These are phyloP conservation scores for Macrotrachela quadricornifera DNA, from an alignment of 1,140 invertebrate species.

Conservation along the genomic window DNA sequence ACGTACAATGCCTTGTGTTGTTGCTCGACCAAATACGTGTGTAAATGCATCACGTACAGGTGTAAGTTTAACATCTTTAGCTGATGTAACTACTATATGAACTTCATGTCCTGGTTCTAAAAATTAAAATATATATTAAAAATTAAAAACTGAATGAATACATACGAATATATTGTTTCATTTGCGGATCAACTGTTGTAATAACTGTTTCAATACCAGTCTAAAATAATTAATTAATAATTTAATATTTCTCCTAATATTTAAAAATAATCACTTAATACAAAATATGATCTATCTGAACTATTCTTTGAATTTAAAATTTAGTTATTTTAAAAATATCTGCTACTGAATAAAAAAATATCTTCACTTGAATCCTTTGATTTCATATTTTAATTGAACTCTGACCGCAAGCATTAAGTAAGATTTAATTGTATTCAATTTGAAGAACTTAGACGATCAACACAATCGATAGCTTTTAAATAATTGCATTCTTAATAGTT, in stretches of 20 bases:
- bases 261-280: too few species aligned
- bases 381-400: too few species aligned
- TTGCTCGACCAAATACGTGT: constrained; percentile 53
- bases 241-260: too few species aligned
- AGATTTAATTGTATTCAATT: too few species aligned
- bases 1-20: constrained; percentile 34
- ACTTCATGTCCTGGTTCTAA: constrained; percentile 26
- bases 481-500: too few species aligned
- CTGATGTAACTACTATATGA: constrained; percentile 49
- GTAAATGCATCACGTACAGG: constrained; percentile 61
- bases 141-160: constrained; percentile 9
- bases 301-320: neutral
- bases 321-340: too few species aligned
- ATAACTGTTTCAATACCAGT: constrained; percentile 62
- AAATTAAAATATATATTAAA: neutral
- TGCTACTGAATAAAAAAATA: too few species aligned
- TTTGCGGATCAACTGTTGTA: constrained; percentile 65
- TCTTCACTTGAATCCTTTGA: too few species aligned
- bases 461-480: too few species aligned
- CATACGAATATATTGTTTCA: constrained; percentile 65
- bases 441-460: too few species aligned
- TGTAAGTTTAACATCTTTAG: constrained; percentile 51
- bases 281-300: too few species aligned
- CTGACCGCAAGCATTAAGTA: too few species aligned
- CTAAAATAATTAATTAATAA: constrained; percentile 16